These are phyloP conservation scores for Actinia tenebrosa DNA, from an alignment of 64 coral and sea anemone species.

Conservation along the genomic window DNA sequence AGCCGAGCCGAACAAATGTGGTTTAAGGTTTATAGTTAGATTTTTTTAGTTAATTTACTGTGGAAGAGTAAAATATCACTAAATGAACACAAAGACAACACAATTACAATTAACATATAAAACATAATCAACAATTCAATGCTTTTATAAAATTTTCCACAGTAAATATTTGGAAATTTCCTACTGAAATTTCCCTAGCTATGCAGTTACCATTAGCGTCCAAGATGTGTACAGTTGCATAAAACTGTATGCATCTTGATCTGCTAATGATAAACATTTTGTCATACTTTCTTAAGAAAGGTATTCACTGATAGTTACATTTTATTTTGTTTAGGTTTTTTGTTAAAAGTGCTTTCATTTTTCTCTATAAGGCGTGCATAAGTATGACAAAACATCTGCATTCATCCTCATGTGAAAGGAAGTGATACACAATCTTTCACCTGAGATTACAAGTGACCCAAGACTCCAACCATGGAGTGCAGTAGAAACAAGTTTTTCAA, in stretches of 20 bases:
- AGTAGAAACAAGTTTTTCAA: background rate
- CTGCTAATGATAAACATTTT: constrained; percentile 7
- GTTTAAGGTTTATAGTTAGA: background rate
- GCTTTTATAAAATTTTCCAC: background rate
- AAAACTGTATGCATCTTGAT: background rate
- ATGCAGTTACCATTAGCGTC: background rate
- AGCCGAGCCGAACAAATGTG: background rate
- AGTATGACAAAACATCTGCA: constrained; percentile 5
- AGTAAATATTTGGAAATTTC: constrained; percentile 11
- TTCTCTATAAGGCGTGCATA: background rate
- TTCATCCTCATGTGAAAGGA: background rate
- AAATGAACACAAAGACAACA: background rate
- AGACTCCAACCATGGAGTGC: background rate
- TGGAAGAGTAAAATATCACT: background rate
- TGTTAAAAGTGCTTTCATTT: background rate
- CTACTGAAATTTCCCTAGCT: background rate
- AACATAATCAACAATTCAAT: background rate
- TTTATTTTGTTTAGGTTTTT: background rate
- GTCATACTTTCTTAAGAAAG: background rate
- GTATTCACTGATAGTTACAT: background rate
- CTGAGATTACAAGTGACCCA: background rate
- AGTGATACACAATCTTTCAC: background rate
- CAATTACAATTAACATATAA: background rate
- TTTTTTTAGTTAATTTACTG: background rate
- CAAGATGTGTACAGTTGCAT: background rate